Evolutionary conservation across 1,140 invertebrate species (phyloP).

Genomic region (Cydia strobilella): DNA sequence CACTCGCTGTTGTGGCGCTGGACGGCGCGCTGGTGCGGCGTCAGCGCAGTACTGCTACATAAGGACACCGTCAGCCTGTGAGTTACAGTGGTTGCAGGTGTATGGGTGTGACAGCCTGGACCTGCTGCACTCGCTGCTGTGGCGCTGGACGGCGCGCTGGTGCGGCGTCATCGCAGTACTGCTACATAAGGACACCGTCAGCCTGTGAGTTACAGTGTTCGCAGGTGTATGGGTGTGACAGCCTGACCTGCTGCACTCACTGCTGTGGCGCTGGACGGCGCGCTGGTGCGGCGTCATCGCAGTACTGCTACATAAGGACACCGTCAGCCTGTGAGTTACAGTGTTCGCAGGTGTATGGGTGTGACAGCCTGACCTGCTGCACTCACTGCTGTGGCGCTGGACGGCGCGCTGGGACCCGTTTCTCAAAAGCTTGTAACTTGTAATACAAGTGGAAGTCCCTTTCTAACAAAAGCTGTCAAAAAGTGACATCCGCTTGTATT

Average conservation of each 20-base stretch:
- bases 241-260: conserved; percentile 52
- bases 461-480: no score
- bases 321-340: conserved; percentile 80
- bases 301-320: conserved; percentile 87
- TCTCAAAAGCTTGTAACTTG: no score
- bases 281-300: conserved; percentile 81
- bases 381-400: no score
- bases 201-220: conserved; percentile 77
- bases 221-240: background rate
- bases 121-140: conserved; percentile 78
- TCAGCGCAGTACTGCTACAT: conserved; percentile 85
- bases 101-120: conserved; percentile 68
- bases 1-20: conserved; percentile 77
- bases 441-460: no score
- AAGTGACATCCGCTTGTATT: no score
- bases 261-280: conserved; percentile 80
- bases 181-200: conserved; percentile 85
- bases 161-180: conserved; percentile 83
- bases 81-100: conserved; percentile 62
- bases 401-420: no score
- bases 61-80: conserved; percentile 83
- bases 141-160: conserved; percentile 80
- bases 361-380: conserved; percentile 51
- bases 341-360: background rate
- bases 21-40: conserved; percentile 79